A percentile compares a stretch with the other conserved stretches of the same genome.
Conservation (phyloP, 2,888 invertebrate species). For the Diplolepis rosae region DNA sequence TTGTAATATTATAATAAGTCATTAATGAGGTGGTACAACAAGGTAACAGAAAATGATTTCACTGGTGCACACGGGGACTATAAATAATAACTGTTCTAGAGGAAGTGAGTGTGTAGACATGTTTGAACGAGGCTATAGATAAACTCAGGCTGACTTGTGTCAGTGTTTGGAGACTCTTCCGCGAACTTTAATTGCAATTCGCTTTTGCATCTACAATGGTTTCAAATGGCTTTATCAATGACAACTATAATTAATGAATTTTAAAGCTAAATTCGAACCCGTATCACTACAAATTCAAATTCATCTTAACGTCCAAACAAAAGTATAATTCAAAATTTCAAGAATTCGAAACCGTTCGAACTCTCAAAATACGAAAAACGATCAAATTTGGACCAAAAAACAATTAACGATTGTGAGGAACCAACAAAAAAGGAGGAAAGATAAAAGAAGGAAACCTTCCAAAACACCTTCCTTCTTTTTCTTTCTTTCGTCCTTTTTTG, state of each 20-base stretch:
- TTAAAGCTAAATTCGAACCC: background rate
- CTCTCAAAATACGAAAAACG: too few relatives aligned
- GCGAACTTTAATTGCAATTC: slow-evolving; percentile 23
- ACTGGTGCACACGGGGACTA: slow-evolving; percentile 32
- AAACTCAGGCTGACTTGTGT: slow-evolving; percentile 36
- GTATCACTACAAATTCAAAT: too few relatives aligned
- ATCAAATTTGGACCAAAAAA: too few relatives aligned
- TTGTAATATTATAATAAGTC: background rate
- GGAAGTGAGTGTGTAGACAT: slow-evolving; percentile 34
- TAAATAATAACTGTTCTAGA: slow-evolving; percentile 41
- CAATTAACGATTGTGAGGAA: too few relatives aligned
- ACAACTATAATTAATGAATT: slow-evolving; percentile 1
- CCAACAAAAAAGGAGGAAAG: too few relatives aligned
- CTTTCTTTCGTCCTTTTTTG: too few relatives aligned
- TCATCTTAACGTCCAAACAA: too few relatives aligned
- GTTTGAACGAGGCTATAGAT: slow-evolving; percentile 39
- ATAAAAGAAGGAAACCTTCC: too few relatives aligned
- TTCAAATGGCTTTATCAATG: background rate
- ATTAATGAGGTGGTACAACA: slow-evolving; percentile 8
- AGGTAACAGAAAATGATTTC: slow-evolving; percentile 14
- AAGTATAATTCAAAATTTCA: too few relatives aligned
- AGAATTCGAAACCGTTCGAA: too few relatives aligned
- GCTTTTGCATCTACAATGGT: slow-evolving; percentile 2
- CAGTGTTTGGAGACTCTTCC: slow-evolving; percentile 14
- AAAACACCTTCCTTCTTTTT: too few relatives aligned